These are phyloP conservation scores for Aphidius colemani DNA, from an alignment of 2,888 invertebrate species.

Conservation along the genomic window DNA sequence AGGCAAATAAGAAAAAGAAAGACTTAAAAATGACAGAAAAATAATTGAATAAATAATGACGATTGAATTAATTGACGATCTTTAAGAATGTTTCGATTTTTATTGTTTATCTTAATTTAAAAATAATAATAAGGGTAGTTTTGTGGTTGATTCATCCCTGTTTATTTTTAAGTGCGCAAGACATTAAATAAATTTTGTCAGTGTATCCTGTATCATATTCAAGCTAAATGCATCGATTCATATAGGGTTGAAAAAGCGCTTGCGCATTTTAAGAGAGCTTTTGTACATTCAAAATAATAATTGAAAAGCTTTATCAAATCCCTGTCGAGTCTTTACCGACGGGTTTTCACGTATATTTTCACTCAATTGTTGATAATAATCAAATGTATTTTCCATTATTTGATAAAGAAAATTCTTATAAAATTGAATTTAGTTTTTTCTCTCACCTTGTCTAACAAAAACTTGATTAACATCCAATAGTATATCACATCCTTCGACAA, in stretches of 20 bases:
- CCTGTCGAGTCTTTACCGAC: conserved; percentile 34
- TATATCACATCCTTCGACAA: conserved; percentile 92
- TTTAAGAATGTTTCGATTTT: neutral
- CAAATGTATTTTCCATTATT: conserved; percentile 7
- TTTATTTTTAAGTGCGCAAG: conserved; percentile 10
- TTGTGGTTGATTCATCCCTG: conserved; percentile 22
- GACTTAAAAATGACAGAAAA: neutral
- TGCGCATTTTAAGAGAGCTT: conserved; percentile 29
- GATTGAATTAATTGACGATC: too few species aligned
- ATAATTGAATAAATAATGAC: too few species aligned
- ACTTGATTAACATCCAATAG: conserved; percentile 91
- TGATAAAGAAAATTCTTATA: conserved; percentile 3
- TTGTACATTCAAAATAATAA: conserved; percentile 2
- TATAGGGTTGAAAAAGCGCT: conserved; percentile 27
- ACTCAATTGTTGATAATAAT: conserved; percentile 1
- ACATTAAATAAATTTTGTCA: too few species aligned
- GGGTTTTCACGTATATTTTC: neutral
- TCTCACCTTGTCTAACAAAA: conserved; percentile 84
- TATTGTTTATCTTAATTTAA: too few species aligned
- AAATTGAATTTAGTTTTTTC: conserved; percentile 2
- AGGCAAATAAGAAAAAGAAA: neutral
- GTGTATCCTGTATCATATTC: conserved; percentile 1
- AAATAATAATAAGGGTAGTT: conserved; percentile 18
- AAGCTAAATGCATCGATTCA: conserved; percentile 31
- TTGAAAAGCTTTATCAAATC: conserved; percentile 11